Evolutionary conservation across 2,888 invertebrate species (phyloP), one percentile per base, ranked within the genome.

Genomic region (Sialis lutaria): DNA sequence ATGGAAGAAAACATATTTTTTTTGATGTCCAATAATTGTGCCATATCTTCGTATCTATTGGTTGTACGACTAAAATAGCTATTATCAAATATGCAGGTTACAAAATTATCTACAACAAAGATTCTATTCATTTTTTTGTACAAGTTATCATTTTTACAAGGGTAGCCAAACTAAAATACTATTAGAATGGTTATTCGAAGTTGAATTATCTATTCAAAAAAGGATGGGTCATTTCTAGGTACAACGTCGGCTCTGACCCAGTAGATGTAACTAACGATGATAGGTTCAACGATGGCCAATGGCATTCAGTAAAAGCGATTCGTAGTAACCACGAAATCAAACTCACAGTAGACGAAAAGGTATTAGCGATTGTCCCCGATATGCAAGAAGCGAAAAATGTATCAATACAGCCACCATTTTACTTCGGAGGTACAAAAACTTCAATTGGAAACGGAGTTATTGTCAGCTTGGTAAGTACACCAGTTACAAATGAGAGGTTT

Each of bases 341-440:
- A 54, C 62, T 90, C 40, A 67, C 72, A 1, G 72, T 90, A 1
- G 84, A 81, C 57, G 74, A 74, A 5, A 72, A 72, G 13, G 65
- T 67, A 35, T 64, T 70, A 4, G 69, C 69, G 0, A 66, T 68
- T 43, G 75, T 74, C 5, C 64, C 67, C 47, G 77, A 77, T 0
- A 55, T 60, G 67, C 69, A 67, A 42, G 56, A 61, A 34, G 47
- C 65, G 7, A 63, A 67, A 9, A 69, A 70, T 1, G 70, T 84
- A 4, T 72, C 77, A 45, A 70, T 89, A 1, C 64, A 67, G 8
- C 67, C 78, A 35, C 90, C 90, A 0, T 79, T 81, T 58, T 90
- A 77, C 62, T 71, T 91, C 45, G 93, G 95, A 22, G 92, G 92
- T 0, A 62, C 90, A n/a, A 65, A 72, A 9, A 68, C 72, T 2